Evolutionary conservation across 2,113 vertebrate species (phyloP).

Genomic region (Amblyornis subalaris): DNA sequence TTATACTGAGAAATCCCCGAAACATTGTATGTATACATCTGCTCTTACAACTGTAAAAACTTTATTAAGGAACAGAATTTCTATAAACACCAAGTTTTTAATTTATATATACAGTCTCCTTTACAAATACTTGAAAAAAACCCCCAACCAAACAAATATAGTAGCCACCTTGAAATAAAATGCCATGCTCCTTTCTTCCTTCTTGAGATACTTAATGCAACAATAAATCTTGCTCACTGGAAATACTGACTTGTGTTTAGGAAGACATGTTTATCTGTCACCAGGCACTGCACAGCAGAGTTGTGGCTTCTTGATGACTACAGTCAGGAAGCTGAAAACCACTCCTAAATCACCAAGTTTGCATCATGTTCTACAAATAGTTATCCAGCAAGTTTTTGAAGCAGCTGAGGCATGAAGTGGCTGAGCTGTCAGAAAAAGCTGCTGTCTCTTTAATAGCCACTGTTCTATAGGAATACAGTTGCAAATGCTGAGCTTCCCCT

Average conservation of each 20-base stretch:
- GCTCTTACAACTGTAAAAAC: neutral
- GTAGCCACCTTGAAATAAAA: neutral
- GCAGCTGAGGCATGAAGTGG: slow-evolving; percentile 23
- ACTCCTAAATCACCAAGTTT: slow-evolving; percentile 38
- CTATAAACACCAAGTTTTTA: neutral
- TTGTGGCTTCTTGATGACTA: slow-evolving; percentile 26
- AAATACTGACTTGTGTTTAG: slow-evolving; percentile 17
- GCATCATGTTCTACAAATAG: slow-evolving; percentile 61
- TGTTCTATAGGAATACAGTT: neutral
- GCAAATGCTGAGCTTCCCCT: neutral
- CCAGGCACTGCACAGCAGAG: slow-evolving; percentile 16
- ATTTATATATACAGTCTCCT: neutral
- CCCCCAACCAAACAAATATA: neutral
- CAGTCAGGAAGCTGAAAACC: slow-evolving; percentile 57
- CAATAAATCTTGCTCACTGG: neutral
- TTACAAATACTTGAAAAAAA: neutral
- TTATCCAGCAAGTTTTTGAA: slow-evolving; percentile 23
- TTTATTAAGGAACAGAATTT: neutral
- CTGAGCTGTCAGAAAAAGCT: slow-evolving; percentile 31
- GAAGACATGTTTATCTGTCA: slow-evolving; percentile 20
- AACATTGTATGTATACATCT: neutral
- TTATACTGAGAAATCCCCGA: neutral
- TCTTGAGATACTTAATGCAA: neutral
- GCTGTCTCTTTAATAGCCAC: neutral
- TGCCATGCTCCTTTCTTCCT: neutral